Conservation (phyloP, 2,888 invertebrate species). For the Encarsia formosa region DNA sequence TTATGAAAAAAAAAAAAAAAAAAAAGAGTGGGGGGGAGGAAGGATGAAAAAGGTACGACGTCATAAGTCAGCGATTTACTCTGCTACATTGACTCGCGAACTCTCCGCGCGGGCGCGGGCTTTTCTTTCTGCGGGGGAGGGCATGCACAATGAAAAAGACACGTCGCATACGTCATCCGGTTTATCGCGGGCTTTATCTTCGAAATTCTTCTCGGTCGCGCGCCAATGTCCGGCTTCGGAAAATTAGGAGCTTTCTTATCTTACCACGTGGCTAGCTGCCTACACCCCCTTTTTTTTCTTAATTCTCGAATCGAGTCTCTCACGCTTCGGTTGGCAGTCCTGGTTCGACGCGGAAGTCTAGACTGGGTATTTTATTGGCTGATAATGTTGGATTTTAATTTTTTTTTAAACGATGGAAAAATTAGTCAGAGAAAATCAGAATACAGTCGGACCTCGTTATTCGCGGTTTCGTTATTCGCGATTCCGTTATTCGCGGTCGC, state of each 20-base stretch:
- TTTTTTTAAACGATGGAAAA: no score
- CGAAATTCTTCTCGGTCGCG: constrained; percentile 35
- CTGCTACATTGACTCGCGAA: constrained; percentile 48
- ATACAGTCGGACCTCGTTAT: no score
- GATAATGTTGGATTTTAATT: no score
- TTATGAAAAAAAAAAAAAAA: constrained; percentile 13
- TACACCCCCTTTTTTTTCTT: no score
- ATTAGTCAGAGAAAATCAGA: no score
- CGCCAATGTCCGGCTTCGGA: constrained; percentile 29
- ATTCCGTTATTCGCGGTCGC: no score
- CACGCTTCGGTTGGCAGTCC: no score
- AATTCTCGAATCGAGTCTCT: no score
- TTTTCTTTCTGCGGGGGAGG: constrained; percentile 18
- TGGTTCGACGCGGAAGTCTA: no score
- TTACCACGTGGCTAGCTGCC: no score
- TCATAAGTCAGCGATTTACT: constrained; percentile 52
- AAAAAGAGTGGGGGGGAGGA: constrained; percentile 12
- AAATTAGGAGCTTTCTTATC: constrained; percentile 47
- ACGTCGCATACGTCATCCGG: constrained; percentile 45
- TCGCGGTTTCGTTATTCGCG: no score
- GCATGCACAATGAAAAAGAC: constrained; percentile 33
- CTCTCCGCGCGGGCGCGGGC: constrained; percentile 29
- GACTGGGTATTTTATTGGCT: no score
- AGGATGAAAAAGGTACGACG: constrained; percentile 40
- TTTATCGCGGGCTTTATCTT: constrained; percentile 43